Base-by-base conservation (phyloP, 2,113 vertebrate species). In the rat (Rattus norvegicus) region DNA sequence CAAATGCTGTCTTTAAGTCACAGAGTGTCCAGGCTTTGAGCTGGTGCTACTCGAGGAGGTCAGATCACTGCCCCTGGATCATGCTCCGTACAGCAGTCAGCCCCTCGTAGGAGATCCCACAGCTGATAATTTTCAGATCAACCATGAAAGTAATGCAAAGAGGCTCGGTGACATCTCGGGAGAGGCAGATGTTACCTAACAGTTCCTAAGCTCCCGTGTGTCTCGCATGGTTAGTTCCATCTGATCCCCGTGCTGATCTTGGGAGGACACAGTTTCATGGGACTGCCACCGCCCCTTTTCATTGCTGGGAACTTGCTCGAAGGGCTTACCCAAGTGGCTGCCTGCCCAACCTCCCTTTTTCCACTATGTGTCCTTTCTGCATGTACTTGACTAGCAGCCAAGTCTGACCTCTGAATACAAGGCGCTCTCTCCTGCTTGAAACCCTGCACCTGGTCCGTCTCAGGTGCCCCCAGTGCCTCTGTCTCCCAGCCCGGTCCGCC, bases 21-120 rank as follows among this genome's bases (percentile, higher is more conserved):
- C 73, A n/a, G 14, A 47, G 22, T 22, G 7, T 1, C 0, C 20
- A 33, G 24, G 11, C 30, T 91, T 80, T n/a, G 24, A 16, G 8
- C 69, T 17, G 59, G 13, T 39, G 5, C 69, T 70, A 5, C 10
- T 33, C 24, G 56, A 1, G 84, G 30, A 56, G 14, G 54, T 19
- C 80, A 47, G 20, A 52, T 20, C 76, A 36, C n/a, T 17, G 24
- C 6, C 0, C 89, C n/a, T 5, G 3, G 2, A 1, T 49, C 73
- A 7, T 24, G 1, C 5, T 39, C 47, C 43, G 70, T 6, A n/a
- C 0, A 0, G 13, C 47, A 4, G 30, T 12, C 47, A 4, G 30
- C 9, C 22, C 10, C 13, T 33, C 4, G 0, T 30, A 5, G 83
- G 39, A 47, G 9, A 30, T 56, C 52, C 75, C 9, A 2, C 1